Conservation (phyloP, 2,113 vertebrate species). For the Leptodactylus fuscus region DNA sequence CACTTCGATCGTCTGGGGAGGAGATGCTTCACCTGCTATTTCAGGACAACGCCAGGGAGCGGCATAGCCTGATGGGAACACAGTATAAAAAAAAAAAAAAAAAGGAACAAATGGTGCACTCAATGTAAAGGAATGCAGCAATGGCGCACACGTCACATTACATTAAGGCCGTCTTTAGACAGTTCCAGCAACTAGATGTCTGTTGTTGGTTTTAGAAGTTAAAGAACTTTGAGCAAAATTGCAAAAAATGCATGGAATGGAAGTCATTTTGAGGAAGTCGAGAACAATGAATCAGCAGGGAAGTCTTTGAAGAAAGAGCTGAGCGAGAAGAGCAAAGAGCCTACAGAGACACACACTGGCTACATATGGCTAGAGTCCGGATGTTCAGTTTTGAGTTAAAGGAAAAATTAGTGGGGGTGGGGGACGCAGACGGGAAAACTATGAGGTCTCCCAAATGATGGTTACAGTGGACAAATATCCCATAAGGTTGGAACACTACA, state of each 20-base stretch:
- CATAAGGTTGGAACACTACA: too few species aligned
- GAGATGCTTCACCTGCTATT: constrained; percentile 25
- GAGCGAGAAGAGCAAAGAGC: not conserved
- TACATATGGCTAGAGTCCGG: not conserved
- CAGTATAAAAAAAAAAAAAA: not conserved
- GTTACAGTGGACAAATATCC: too few species aligned
- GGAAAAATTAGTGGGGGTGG: not conserved
- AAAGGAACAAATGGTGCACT: not conserved
- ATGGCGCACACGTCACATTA: not conserved
- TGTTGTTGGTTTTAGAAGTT: not conserved
- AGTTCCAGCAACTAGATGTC: not conserved
- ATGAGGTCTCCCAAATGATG: not conserved
- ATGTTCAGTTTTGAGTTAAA: not conserved
- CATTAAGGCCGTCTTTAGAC: not conserved
- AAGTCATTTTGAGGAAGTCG: not conserved
- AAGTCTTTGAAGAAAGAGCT: not conserved
- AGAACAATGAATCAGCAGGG: constrained; percentile 27
- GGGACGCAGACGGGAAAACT: not conserved
- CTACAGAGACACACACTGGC: not conserved
- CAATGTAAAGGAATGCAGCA: not conserved
- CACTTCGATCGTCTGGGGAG: not conserved
- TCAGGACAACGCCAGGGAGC: constrained; percentile 36
- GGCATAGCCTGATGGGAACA: constrained; percentile 2
- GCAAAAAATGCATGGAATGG: not conserved
- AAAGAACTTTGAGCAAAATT: not conserved